These are phyloP conservation scores for Nyleta sp. DNA, from an alignment of 2,888 invertebrate species.

Conservation along the genomic window DNA sequence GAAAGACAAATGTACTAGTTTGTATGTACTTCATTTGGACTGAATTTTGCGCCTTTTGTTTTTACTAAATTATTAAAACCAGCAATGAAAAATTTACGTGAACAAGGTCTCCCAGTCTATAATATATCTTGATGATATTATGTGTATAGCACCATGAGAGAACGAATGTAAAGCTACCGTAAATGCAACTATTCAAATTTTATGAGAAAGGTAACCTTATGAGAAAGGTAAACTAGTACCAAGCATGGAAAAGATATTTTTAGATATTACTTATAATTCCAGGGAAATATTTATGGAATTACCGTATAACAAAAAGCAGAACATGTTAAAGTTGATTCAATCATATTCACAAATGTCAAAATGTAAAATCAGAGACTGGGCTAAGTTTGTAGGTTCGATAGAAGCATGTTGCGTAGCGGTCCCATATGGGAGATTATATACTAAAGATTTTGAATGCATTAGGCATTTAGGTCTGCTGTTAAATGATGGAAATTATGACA, in stretches of 20 bases:
- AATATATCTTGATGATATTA: slow-evolving; percentile 10
- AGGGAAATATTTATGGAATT: background rate
- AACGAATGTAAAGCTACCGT: background rate
- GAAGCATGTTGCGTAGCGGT: slow-evolving; percentile 37
- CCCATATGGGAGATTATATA: slow-evolving; percentile 21
- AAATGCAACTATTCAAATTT: no score
- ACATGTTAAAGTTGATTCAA: background rate
- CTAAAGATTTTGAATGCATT: slow-evolving; percentile 30
- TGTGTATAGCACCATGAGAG: background rate
- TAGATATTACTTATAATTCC: slow-evolving; percentile 4
- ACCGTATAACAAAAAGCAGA: slow-evolving; percentile 3
- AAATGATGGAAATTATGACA: slow-evolving; percentile 1
- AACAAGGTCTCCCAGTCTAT: background rate
- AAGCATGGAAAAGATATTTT: background rate
- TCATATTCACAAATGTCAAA: background rate
- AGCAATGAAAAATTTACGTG: slow-evolving; percentile 24
- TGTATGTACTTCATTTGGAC: slow-evolving; percentile 57
- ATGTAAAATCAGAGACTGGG: slow-evolving; percentile 14
- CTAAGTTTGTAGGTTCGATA: slow-evolving; percentile 33
- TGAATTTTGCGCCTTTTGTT: slow-evolving; percentile 57
- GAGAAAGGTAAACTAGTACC: background rate
- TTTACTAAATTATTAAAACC: slow-evolving; percentile 65
- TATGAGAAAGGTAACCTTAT: background rate
- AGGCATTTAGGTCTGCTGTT: slow-evolving; percentile 1
- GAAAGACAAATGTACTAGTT: slow-evolving; percentile 55